phyloP scores from a whole-genome alignment of 2,797 vertebrate genomes.

The Oreochromis grahami region DNA sequence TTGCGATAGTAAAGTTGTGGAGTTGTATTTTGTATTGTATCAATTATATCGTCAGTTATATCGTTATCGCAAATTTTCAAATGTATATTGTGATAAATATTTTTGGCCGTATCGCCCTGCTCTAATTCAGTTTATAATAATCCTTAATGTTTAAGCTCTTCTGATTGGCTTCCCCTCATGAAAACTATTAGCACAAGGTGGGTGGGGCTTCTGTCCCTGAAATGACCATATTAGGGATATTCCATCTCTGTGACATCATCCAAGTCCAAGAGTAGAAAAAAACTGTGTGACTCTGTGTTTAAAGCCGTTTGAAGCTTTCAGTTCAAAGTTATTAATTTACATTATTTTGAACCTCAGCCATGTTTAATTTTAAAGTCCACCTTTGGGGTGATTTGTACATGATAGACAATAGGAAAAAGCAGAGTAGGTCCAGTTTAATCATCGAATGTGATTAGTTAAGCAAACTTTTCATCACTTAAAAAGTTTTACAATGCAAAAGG shows the following conservation, averaged over 20 bases:
- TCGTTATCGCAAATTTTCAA: no score
- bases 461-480: neutral
- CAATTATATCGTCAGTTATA: no score
- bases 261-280: neutral
- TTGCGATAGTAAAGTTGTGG: no score
- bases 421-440: neutral
- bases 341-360: neutral
- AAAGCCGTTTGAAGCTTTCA: fast-evolving
- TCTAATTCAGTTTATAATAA: neutral
- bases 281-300: neutral
- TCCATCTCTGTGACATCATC: neutral
- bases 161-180: neutral
- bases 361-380: neutral
- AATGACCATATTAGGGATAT: neutral
- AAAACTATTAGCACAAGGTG: neutral
- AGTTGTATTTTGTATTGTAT: no score
- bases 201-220: neutral
- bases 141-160: neutral
- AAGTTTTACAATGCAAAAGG: neutral
- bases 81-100: no score
- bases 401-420: neutral
- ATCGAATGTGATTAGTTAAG: neutral
- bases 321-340: neutral
- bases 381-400: neutral
- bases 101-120: no score